A percentile compares a stretch with the other conserved stretches of the same genome.
Evolutionary conservation across 2,113 vertebrate genomes (phyloP).

Genomic region (Spermophilus dauricus): DNA sequence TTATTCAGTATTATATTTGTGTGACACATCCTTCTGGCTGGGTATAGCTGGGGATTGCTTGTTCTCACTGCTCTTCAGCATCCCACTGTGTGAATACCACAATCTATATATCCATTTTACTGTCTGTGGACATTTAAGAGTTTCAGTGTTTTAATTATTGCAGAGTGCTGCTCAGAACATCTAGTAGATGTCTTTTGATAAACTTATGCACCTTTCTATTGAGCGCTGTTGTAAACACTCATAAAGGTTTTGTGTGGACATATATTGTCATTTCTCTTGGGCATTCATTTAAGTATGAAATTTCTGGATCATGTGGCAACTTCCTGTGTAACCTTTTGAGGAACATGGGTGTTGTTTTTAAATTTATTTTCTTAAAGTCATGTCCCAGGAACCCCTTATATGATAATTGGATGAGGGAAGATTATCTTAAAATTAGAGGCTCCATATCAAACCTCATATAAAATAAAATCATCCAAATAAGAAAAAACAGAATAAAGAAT

Average conservation of each 20-base stretch:
- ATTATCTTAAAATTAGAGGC: constrained; percentile 22
- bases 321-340: neutral
- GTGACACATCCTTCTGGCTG: no score
- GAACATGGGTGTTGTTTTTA: neutral
- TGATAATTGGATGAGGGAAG: neutral
- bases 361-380: neutral
- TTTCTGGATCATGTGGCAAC: neutral
- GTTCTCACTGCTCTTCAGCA: no score
- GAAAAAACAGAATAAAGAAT: constrained; percentile 42
- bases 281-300: neutral
- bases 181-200: no score
- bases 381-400: neutral
- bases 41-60: no score
- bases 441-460: constrained; percentile 13
- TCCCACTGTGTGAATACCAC: no score
- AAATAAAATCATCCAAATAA: constrained; percentile 26
- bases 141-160: no score
- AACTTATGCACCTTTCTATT: no score
- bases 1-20: no score
- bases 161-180: no score
- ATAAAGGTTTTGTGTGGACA: neutral
- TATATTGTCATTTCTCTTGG: constrained; percentile 23
- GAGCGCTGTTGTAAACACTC: neutral
- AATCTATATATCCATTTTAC: no score
- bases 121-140: no score